These are phyloP conservation scores for Plotosus lineatus DNA, from an alignment of 2,113 vertebrate species.

Conservation along the genomic window DNA sequence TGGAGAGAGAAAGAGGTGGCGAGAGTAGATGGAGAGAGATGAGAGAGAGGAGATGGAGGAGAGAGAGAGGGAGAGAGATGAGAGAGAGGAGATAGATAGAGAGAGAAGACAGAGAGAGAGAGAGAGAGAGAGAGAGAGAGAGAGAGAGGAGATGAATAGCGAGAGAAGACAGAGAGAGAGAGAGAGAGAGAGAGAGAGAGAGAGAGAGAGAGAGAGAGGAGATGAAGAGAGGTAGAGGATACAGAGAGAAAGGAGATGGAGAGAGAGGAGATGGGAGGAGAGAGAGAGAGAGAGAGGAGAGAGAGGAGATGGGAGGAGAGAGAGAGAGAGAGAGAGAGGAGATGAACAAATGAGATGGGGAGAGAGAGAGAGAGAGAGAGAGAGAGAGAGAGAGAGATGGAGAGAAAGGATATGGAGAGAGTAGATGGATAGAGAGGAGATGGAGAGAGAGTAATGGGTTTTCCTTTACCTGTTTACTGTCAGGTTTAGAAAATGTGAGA, in stretches of 20 bases:
- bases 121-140: not conserved
- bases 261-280: slow-evolving; percentile 1
- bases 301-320: not conserved
- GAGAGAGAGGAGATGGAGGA: not conserved
- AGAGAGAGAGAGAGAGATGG: not conserved
- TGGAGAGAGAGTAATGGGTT: not conserved
- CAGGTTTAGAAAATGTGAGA: not conserved
- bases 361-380: not conserved
- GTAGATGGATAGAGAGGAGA: slow-evolving; percentile 10
- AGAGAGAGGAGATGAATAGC: too few species aligned
- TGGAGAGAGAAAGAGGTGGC: not conserved
- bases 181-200: not conserved
- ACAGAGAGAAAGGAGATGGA: too few species aligned
- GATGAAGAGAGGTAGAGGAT: not conserved
- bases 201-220: slow-evolving; percentile 5
- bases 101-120: slow-evolving; percentile 28
- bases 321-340: not conserved
- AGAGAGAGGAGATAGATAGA: not conserved
- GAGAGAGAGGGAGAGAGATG: not conserved
- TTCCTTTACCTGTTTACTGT: not conserved
- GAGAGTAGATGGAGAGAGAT: slow-evolving; percentile 1
- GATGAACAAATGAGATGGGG: too few species aligned
- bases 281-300: slow-evolving; percentile 3
- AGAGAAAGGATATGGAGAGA: slow-evolving; percentile 4
- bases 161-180: too few species aligned